Evolutionary conservation across 2,797 vertebrate genomes (phyloP).

Genomic region (Chelonia mydas): DNA sequence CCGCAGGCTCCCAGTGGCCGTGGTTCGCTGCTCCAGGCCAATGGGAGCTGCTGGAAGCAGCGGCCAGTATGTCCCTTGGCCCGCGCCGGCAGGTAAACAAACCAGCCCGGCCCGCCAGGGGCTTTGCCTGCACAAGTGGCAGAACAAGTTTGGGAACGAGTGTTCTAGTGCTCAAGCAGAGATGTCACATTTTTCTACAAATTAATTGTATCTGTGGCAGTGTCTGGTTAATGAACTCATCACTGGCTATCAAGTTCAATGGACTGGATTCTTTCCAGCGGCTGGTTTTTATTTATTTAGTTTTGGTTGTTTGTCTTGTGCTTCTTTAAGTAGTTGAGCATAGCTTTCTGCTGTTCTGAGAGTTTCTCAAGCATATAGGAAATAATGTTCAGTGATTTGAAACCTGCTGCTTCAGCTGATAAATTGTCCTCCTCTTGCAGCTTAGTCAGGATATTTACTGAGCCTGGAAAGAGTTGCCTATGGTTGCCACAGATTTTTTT

Average conservation of each 20-base stretch:
- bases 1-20: too few species aligned
- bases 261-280: not conserved
- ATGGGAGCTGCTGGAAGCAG: too few species aligned
- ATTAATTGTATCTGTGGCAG: not conserved
- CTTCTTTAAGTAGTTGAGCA: constrained; percentile 30
- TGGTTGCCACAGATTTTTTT: not conserved
- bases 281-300: not conserved
- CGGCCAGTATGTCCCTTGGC: too few species aligned
- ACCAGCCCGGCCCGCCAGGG: too few species aligned
- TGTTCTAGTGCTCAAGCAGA: not conserved
- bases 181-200: not conserved
- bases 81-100: too few species aligned
- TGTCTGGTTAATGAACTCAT: not conserved
- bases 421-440: not conserved
- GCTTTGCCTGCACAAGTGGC: too few species aligned
- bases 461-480: not conserved
- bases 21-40: too few species aligned
- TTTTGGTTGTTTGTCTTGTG: not conserved
- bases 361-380: constrained; percentile 48
- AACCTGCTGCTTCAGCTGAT: constrained; percentile 38
- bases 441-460: not conserved
- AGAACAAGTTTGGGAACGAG: too few species aligned
- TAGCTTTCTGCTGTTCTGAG: constrained; percentile 2
- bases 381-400: constrained; percentile 35
- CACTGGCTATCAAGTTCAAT: not conserved